Evolutionary conservation across 2,113 vertebrate genomes (phyloP).

Genomic region (Cacatua alba): DNA sequence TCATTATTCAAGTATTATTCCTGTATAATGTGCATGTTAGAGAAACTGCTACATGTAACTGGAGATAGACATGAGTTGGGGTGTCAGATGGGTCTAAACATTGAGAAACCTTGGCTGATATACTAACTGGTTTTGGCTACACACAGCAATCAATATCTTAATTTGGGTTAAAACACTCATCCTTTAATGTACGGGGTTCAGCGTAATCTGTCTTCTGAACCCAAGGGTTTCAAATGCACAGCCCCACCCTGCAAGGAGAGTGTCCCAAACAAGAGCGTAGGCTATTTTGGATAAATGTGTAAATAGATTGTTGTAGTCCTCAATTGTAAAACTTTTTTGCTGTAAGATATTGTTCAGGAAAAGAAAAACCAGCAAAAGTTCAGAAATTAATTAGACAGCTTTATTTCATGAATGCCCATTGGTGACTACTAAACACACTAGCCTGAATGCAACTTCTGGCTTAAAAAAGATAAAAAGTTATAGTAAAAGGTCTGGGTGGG

Average conservation of each 20-base stretch:
- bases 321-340: not conserved
- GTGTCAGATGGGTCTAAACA: not conserved
- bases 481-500: accelerated
- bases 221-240: not conserved
- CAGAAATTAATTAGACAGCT: not conserved
- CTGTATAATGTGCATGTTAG: accelerated
- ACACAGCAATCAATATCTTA: not conserved
- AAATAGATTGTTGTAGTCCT: not conserved
- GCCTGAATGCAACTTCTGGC: not conserved
- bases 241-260: not conserved
- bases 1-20: not conserved
- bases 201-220: not conserved
- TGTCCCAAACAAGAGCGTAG: not conserved
- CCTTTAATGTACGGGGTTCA: not conserved
- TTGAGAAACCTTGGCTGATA: not conserved
- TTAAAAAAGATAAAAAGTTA: not conserved
- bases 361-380: not conserved
- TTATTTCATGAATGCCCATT: not conserved
- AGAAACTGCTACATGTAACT: accelerated
- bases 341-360: not conserved
- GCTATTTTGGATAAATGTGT: not conserved
- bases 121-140: not conserved
- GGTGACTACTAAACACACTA: not conserved
- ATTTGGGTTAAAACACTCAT: not conserved
- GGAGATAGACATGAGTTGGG: not conserved